phyloP scores from a whole-genome alignment of 1,140 invertebrate genomes.

The Goniozus legneri region DNA sequence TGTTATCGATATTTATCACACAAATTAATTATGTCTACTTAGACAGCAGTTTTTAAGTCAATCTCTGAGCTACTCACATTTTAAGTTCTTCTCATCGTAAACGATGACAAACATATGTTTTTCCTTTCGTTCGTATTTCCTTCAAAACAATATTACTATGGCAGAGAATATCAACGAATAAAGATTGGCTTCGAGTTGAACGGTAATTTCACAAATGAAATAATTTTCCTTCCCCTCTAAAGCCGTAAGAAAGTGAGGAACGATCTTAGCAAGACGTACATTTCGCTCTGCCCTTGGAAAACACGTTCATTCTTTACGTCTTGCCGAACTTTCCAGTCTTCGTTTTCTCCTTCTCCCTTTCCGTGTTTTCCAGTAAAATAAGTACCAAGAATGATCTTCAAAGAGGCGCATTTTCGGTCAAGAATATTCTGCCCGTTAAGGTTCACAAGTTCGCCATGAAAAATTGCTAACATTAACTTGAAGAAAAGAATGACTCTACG shows the following conservation, averaged over 20 bases:
- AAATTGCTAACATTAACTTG: too few relatives aligned
- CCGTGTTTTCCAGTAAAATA: conserved; percentile 22
- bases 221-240: neutral
- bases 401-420: conserved; percentile 21
- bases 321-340: conserved; percentile 13
- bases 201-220: neutral
- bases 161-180: too few relatives aligned
- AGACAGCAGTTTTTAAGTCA: too few relatives aligned
- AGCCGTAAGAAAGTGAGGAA: conserved; percentile 8
- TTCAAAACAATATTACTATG: too few relatives aligned
- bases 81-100: too few relatives aligned
- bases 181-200: too few relatives aligned
- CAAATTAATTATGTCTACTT: too few relatives aligned
- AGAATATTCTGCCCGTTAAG: conserved; percentile 15
- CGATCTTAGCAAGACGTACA: conserved; percentile 15
- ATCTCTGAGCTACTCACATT: too few relatives aligned
- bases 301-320: conserved; percentile 26
- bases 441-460: too few relatives aligned
- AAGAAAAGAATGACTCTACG: too few relatives aligned
- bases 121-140: neutral
- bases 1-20: too few relatives aligned
- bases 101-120: too few relatives aligned
- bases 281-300: conserved; percentile 19
- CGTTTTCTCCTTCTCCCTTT: conserved; percentile 22
- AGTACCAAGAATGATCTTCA: conserved; percentile 26